Base-by-base conservation (phyloP, 1,140 invertebrate genomes). In the Phymorhynchus buccinoides region DNA sequence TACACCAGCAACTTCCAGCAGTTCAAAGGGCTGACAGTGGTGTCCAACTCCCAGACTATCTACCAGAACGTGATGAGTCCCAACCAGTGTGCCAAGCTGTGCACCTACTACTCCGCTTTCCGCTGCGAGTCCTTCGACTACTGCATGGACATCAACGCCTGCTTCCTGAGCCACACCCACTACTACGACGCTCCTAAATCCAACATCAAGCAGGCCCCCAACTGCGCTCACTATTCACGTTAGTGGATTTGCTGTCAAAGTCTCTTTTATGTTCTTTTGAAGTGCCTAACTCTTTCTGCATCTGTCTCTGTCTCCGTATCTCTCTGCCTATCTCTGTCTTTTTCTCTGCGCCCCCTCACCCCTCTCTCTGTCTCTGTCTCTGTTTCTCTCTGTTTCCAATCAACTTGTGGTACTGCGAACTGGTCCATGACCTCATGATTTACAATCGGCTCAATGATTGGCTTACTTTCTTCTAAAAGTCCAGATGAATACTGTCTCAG, bases 41-140 rank as follows among this genome's bases (percentile, higher is more conserved):
- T 91, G 16, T 89, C 89, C 0, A 83, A 84, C 1, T 89, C 89
- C 1, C 84, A 88, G 30, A 87, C 86, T 14, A 89, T 90, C 37
- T 91, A 91, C 79, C 90, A 91, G 81, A 87, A 88, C 32, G 89
- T 91, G 27, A 87, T 80, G 37, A 84, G 84, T 42, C 84, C 87
- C n/a, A 89, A 89, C 73, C 81, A 89, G 52, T 91, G 90, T 77
- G 90, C 87, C 32, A 89, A 89, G 68, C 87, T 91, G 2, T 91
- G 90, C 71, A 86, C 85, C 1, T 88, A 91, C 80, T 90, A 88
- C 77, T 84, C 85, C 37, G 86, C 81, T 22, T 91, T 90, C 78
- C 85, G 78, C n/a, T 91, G 90, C 84, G 90, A 90, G 71, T 91
- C 90, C 1, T 91, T 91, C 73, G 90, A 91, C 66, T 91, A 85